Evolutionary conservation across 2,888 invertebrate genomes (phyloP), one percentile per base, ranked within the genome.

Genomic region (Eilema griseolum): DNA sequence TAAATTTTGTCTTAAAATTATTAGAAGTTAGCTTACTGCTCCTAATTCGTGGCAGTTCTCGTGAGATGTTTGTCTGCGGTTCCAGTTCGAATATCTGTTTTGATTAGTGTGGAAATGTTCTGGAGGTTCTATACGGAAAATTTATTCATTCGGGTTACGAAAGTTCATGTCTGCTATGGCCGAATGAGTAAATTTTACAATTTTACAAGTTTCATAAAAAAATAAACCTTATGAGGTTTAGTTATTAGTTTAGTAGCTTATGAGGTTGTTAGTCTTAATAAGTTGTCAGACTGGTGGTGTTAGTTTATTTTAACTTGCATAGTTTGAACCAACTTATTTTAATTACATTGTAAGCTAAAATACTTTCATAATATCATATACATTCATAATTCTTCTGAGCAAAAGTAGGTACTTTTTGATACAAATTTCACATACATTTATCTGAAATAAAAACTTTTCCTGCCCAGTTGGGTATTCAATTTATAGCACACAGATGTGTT

Each of bases 71-170:
- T 65, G 73, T 66, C 65, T 69, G 72, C n/a, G 81, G 78, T 68
- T 80, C 63, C 41, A 67, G 71, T 60, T 66, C 70, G 59, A 72
- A 69, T 69, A 67, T 70, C 62, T 70, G 69, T 66, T 70, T 80
- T 74, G 70, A 75, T 78, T 61, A 71, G 71, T 71, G 68, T 61
- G 62, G 73, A 71, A 72, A 67, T 71, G 73, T 71, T 78, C 73
- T 67, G 60, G 56, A 66, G 65, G 62, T 75, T 72, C 46, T 14
- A 28, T 70, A 73, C 70, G 69, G 62, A 63, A 73, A 73, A 62
- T 83, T 66, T 70, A 75, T 71, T 74, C 64, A 74, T 71, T 66
- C 20, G 70, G 72, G 72, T 65, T 41, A 1, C 0, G n/a, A 16
- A 52, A 66, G 41, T 41, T 16, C 46, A 24, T 16, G 52, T 41